These are phyloP conservation scores for Luidia sarsii DNA, from an alignment of 53 echinoderm and acorn worm species.

Conservation along the genomic window DNA sequence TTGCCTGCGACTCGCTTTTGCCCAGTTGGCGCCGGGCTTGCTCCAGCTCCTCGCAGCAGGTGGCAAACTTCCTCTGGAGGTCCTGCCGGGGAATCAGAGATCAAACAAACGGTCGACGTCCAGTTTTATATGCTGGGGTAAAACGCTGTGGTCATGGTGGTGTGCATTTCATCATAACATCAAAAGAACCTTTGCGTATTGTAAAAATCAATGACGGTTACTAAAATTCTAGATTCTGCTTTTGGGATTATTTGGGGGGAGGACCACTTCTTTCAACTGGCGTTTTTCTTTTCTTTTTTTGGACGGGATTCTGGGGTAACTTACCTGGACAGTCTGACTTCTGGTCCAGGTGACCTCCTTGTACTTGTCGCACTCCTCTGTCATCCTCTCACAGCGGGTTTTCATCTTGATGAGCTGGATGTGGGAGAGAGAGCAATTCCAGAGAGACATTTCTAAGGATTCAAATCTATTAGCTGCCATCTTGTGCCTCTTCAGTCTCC, in stretches of 20 bases:
- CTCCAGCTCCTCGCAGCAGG: constrained; percentile 70
- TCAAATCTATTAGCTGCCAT: no score
- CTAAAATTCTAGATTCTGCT: no score
- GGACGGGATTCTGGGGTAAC: no score
- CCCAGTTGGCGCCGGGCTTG: constrained; percentile 59
- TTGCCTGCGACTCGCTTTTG: constrained; percentile 69
- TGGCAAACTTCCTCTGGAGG: constrained; percentile 74
- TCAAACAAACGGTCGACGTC: background rate
- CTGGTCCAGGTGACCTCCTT: constrained; percentile 90
- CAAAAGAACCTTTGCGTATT: no score
- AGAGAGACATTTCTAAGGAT: background rate
- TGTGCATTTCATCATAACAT: no score
- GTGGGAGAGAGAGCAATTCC: background rate
- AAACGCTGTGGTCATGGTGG: no score
- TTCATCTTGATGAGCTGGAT: constrained; percentile 77
- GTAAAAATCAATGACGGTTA: no score
- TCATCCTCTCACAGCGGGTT: constrained; percentile 72
- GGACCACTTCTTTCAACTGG: no score
- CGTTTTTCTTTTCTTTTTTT: no score
- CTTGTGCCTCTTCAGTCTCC: no score
- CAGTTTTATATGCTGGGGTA: no score
- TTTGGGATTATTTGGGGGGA: no score
- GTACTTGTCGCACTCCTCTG: constrained; percentile 88
- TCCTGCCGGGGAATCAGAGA: constrained; percentile 57
- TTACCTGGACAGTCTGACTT: constrained; percentile 78